Base-by-base conservation (phyloP, 1,140 invertebrate genomes). In the Leguminivora glycinivorella region DNA sequence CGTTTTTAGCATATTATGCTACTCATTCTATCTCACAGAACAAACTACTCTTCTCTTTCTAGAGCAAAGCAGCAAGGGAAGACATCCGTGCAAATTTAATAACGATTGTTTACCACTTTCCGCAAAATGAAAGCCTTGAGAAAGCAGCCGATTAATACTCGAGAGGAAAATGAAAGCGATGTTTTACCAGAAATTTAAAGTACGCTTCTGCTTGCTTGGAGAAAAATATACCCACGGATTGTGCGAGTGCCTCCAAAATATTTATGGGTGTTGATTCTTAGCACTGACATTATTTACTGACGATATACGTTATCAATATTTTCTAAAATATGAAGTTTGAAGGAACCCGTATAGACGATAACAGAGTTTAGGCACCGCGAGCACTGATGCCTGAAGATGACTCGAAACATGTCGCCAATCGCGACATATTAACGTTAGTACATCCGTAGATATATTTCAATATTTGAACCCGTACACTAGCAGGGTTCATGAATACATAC, bases 11-110 rank as follows among this genome's bases (percentile, higher is more conserved):
- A 73, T 79, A 66, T 68, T 70, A 73, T 74, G 29, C n/a, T 69
- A 69, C 72, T 75, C 72, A 56, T 74, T 80, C 67, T 77, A 56
- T 38, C 74, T 56, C 70, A 72, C 69, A 73, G 73, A 75, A 78
- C 81, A 82, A 83, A 79, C 80, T 76, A 72, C 43, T 74, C 73
- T 77, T 79, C 79, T 76, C 79, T 72, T 76, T 82, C 79, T 69
- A 76, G 68, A 76, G 78, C 75, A 78, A 75, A 81, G 74, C 68
- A 80, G 80, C 71, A 80, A 75, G 76, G 72, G 80, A 83, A 84
- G 81, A 83, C 81, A 85, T 79, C 80, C 84, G 83, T 87, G 82
- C 83, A 86, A 89, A 88, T 89, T 89, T 88, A 89, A 90, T 89
- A 88, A 90, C 81, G 80, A 89, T 87, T 89, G 84, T 89, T 89